Conservation (phyloP, 2,888 invertebrate genomes). For the Drosophila rubida region DNA sequence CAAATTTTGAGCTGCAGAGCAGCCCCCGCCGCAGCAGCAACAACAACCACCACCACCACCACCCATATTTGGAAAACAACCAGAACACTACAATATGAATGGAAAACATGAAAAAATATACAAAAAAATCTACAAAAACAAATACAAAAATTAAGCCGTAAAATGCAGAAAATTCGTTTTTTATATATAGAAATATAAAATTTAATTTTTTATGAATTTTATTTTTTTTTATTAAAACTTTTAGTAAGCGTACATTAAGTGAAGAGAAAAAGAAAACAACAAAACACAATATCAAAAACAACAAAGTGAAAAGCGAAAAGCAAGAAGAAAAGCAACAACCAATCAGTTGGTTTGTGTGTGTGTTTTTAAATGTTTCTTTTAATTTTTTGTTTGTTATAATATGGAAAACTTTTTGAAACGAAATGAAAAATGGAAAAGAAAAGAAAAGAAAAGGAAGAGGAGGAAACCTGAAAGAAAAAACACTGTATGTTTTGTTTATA, state of each 20-base stretch:
- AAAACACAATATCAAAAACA: slow-evolving; percentile 18
- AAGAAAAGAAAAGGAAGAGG: background rate
- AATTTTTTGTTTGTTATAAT: slow-evolving; percentile 34
- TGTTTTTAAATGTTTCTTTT: slow-evolving; percentile 29
- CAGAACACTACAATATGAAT: slow-evolving; percentile 14
- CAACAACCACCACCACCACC: slow-evolving; percentile 4
- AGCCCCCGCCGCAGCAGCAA: slow-evolving; percentile 25
- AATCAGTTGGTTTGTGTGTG: slow-evolving; percentile 26
- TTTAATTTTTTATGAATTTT: slow-evolving; percentile 61
- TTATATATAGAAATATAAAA: slow-evolving; percentile 68
- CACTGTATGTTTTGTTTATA: slow-evolving; percentile 29
- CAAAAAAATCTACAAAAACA: slow-evolving; percentile 15
- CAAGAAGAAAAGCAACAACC: slow-evolving; percentile 24
- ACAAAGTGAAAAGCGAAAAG: slow-evolving; percentile 3
- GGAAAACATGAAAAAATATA: slow-evolving; percentile 16
- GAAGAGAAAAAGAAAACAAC: slow-evolving; percentile 28
- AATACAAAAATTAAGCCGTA: slow-evolving; percentile 38
- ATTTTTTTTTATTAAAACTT: slow-evolving; percentile 65
- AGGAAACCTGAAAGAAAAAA: slow-evolving; percentile 3
- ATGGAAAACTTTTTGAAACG: slow-evolving; percentile 9
- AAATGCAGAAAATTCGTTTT: slow-evolving; percentile 65
- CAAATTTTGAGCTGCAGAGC: slow-evolving; percentile 10
- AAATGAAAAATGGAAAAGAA: background rate
- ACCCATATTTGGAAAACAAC: slow-evolving; percentile 19
- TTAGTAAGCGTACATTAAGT: slow-evolving; percentile 70